Conservation (phyloP, 2,888 invertebrate species). For the Drosophila greeni region DNA sequence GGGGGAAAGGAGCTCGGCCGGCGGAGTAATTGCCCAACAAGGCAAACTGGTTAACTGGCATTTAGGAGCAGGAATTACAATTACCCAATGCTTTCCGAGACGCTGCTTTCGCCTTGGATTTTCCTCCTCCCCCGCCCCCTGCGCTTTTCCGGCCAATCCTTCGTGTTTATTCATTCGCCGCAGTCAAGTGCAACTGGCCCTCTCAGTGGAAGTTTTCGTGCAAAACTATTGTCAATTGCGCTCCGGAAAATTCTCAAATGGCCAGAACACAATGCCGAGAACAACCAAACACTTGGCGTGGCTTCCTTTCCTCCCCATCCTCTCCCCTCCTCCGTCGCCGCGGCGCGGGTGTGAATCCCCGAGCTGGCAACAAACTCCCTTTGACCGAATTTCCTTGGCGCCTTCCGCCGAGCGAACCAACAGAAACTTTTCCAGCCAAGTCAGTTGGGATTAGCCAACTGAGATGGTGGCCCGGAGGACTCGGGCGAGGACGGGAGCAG, state of each 20-base stretch:
- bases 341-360: conserved; percentile 18
- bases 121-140: background rate
- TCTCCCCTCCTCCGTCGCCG: background rate
- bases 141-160: conserved; percentile 16
- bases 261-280: conserved; percentile 37
- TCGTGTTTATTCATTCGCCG: conserved; percentile 33
- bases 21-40: conserved; percentile 36
- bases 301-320: conserved; percentile 6
- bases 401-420: conserved; percentile 36
- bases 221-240: conserved; percentile 61
- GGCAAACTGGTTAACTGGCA: conserved; percentile 34
- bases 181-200: conserved; percentile 45
- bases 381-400: conserved; percentile 59
- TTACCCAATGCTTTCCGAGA: conserved; percentile 35
- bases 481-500: background rate
- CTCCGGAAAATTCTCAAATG: conserved; percentile 38
- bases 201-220: conserved; percentile 29
- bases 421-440: conserved; percentile 60
- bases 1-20: background rate
- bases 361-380: conserved; percentile 40
- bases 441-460: conserved; percentile 37
- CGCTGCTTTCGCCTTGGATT: conserved; percentile 24
- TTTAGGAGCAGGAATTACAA: conserved; percentile 32
- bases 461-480: conserved; percentile 7
- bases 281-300: conserved; percentile 38